Evolutionary conservation across 2,113 vertebrate genomes (phyloP), one percentile per base, ranked within the genome.

Genomic region (Laticauda colubrina): DNA sequence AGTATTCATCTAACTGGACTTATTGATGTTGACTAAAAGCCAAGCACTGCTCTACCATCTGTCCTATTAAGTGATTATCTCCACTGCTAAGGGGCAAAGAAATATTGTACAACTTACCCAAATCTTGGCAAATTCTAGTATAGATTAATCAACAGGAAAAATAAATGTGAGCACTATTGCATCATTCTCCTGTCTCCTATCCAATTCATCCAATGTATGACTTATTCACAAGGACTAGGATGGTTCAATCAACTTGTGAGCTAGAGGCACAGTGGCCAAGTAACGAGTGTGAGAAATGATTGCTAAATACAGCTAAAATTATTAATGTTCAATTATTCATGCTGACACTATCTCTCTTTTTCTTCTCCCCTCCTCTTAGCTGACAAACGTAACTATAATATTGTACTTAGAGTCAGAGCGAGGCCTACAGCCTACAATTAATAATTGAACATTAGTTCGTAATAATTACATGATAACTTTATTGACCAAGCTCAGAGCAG

Each of bases 391-490:
- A 94, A 95, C 90, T 89, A 93, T 96, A 95, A 97, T 96, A 88
- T 95, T 89, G 94, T 89, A 89, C 95, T 95, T 96, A 85, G 56
- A 94, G 96, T 96, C 92, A 90, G 95, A 97, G 97, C 97, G 94
- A 96, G 94, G 96, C 98, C 97, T 96, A 95, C 96, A 97, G 97
- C 96, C 96, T 96, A 34, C 43, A 88, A 96, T 98, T 96, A 98
- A 98, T 98, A 97, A 98, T 98, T 97, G 94, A 98, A 97, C 95
- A 94, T 92, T 86, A 69, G 96, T 94, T 94, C 96, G 95, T 96
- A 95, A 97, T 98, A 97, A 98, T 97, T 97, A 95, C 94, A 59
- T 98, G 98, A 98, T 97, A 97, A 97, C 97, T 98, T 97, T 97
- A 97, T 98, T 97, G 97, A 96, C 95, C 88, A 94, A 93, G 97